Conservation (phyloP, 2,797 vertebrate species). For the Sebastes glaucus region DNA sequence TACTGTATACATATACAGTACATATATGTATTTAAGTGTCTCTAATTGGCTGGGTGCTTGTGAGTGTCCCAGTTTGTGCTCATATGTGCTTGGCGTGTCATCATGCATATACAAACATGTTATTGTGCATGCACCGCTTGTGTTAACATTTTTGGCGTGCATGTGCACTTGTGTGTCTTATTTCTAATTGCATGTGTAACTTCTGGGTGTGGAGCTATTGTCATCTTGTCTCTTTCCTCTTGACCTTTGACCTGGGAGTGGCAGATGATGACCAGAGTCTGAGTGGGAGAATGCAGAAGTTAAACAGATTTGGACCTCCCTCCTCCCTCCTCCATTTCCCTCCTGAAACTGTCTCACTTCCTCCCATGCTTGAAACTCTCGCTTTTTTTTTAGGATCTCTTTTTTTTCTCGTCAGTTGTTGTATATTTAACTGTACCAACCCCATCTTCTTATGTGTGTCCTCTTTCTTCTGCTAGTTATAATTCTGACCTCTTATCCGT, state of each 20-base stretch:
- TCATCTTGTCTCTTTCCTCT: constrained; percentile 16
- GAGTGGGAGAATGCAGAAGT: constrained; percentile 53
- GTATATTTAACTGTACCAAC: not conserved
- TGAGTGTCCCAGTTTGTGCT: not conserved
- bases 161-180: not conserved
- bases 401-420: not conserved
- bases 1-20: not conserved
- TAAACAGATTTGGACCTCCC: not conserved
- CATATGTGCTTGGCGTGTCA: not conserved
- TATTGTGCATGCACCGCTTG: not conserved
- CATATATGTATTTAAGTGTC: not conserved
- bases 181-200: constrained; percentile 16
- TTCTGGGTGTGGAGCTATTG: constrained; percentile 33
- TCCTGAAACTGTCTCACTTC: constrained; percentile 34
- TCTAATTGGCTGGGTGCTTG: not conserved
- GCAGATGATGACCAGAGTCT: constrained; percentile 25
- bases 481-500: not conserved
- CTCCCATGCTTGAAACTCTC: not conserved
- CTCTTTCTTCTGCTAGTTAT: not conserved
- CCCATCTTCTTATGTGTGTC: not conserved
- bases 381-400: not conserved
- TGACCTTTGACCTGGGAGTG: constrained; percentile 71
- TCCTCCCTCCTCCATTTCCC: constrained; percentile 28
- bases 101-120: not conserved
- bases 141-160: not conserved